Percentiles rank a stretch among this genome's conserved stretches.
These are phyloP conservation scores for Staurois parvus DNA, from an alignment of 2,797 vertebrate species.

Conservation along the genomic window DNA sequence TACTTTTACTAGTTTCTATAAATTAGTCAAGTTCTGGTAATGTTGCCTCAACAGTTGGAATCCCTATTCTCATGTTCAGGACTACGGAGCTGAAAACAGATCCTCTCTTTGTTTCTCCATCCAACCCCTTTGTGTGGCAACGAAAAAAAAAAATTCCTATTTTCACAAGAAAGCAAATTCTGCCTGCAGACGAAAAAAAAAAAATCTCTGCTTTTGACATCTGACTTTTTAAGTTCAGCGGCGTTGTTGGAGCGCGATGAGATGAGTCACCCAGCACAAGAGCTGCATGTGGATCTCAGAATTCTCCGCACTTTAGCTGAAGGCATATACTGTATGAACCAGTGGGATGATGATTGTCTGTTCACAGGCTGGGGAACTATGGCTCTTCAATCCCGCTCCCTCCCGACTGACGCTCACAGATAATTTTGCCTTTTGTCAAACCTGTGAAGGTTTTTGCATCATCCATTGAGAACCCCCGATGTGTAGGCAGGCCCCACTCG, in stretches of 20 bases:
- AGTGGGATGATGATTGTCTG: slow-evolving; percentile 36
- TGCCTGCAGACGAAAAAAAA: slow-evolving; percentile 31
- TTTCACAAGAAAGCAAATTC: slow-evolving; percentile 32
- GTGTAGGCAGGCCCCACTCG: background rate
- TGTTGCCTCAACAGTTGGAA: background rate
- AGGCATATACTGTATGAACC: slow-evolving; percentile 40
- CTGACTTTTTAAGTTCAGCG: slow-evolving; percentile 26
- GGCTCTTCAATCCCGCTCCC: background rate
- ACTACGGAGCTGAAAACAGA: background rate
- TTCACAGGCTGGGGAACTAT: background rate
- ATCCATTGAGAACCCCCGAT: background rate
- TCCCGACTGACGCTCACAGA: slow-evolving; percentile 30
- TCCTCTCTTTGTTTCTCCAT: background rate
- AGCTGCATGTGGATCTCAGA: slow-evolving; percentile 20
- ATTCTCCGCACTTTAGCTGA: slow-evolving; percentile 23
- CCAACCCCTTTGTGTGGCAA: background rate
- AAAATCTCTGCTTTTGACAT: slow-evolving; percentile 18
- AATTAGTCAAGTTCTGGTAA: background rate
- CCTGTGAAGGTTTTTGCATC: slow-evolving; percentile 14
- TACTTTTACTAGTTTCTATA: too few relatives aligned
- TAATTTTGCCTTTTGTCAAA: slow-evolving; percentile 32
- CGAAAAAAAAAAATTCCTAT: background rate
- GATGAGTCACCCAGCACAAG: slow-evolving; percentile 45
- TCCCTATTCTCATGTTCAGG: background rate
- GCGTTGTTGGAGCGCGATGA: slow-evolving; percentile 11